Evolutionary conservation across 2,888 invertebrate genomes (phyloP), one percentile per base, ranked within the genome.

Genomic region (Pyralis farinalis): DNA sequence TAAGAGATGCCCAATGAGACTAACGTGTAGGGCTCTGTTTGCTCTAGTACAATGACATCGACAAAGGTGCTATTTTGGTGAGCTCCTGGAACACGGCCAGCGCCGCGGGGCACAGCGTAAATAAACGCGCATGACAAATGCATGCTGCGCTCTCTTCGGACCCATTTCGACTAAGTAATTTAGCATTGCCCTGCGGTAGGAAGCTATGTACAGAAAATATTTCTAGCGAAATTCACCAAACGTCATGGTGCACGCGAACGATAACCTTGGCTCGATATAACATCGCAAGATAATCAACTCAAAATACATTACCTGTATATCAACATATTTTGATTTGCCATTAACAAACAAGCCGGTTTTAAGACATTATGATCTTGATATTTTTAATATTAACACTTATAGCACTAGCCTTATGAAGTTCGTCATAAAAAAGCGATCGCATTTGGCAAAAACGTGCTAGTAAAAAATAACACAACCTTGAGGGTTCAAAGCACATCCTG

Each of bases 31-130:
- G 71, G 72, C 71, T 62, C 58, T 60, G 62, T 67, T 63, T 62
- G 64, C 62, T 63, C 71, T 81, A 77, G 87, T 86, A 85, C 86
- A 86, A 86, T 85, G 86, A 88, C 87, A 81, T 82, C 82, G 69
- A 69, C 68, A 69, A 71, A 75, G 71, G 69, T 66, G 81, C 82
- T 87, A 87, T 88, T 88, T 87, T 75, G 68, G 87, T 82, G 69
- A 59, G 57, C 59, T 58, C 61, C 79, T 87, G 86, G 87, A 87
- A 70, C 61, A 55, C 52, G 59, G 86, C 86, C 86, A 88, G 76
- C 70, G 58, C 67, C 51, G 66, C 70, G 63, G 71, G 66, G 71
- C 72, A 61, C 63, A 71, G 75, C 75, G 75, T 82, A 84, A 85
- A 87, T 85, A 85, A 85, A 84, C 78, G 68, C 64, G 65, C 64